Conservation (phyloP, 2,888 invertebrate species). For the Rhorus exstirpatorius region DNA sequence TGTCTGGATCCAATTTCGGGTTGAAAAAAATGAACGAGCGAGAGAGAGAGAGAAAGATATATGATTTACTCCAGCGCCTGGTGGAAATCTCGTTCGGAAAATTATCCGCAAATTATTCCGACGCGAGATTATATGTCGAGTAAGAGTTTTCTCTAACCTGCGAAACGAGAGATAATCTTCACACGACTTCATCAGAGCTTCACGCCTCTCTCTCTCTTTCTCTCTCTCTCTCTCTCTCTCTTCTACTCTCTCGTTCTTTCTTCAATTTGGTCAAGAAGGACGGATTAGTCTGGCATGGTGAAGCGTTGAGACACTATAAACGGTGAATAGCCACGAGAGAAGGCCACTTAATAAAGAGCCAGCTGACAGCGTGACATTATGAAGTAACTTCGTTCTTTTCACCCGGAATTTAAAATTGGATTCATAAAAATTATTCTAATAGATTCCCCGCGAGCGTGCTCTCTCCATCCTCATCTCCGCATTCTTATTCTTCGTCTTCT, state of each 20-base stretch:
- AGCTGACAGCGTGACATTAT: constrained; percentile 84
- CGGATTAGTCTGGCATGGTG: constrained; percentile 46
- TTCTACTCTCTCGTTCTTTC: not conserved
- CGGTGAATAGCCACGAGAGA: constrained; percentile 50
- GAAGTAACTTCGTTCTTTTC: constrained; percentile 83
- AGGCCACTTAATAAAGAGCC: constrained; percentile 83
- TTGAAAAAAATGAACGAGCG: constrained; percentile 5
- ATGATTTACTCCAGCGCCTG: constrained; percentile 7
- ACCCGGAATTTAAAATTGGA: constrained; percentile 85
- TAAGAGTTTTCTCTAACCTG: not conserved
- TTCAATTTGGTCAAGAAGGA: constrained; percentile 6
- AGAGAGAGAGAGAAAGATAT: too few relatives aligned
- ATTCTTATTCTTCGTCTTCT: constrained; percentile 23
- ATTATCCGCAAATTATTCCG: constrained; percentile 59
- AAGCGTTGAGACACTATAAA: constrained; percentile 23
- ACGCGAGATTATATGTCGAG: constrained; percentile 13
- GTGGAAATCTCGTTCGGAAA: constrained; percentile 41
- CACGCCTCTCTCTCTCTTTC: too few relatives aligned
- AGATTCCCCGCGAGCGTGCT: constrained; percentile 81
- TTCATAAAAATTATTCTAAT: constrained; percentile 86
- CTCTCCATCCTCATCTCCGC: constrained; percentile 2
- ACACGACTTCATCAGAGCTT: constrained; percentile 16
- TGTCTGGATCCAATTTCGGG: not conserved
- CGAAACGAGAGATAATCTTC: constrained; percentile 4
- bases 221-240: constrained; percentile 4